Percentiles rank a stretch among this genome's conserved stretches.
phyloP scores from a whole-genome alignment of 2,888 invertebrate species.

The Ramazzottius varieornatus region DNA sequence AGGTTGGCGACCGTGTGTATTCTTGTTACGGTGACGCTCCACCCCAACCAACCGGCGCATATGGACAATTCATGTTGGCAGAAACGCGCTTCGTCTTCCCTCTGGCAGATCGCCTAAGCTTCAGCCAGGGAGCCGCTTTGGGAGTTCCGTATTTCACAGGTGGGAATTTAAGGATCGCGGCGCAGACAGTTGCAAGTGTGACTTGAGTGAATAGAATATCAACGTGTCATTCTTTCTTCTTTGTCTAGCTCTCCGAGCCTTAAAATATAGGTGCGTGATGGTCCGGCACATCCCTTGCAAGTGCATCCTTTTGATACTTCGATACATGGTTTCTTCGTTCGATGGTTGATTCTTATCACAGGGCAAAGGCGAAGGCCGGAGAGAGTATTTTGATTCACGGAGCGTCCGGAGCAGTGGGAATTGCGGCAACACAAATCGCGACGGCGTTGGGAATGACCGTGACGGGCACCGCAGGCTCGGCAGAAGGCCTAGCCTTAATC shows the following conservation, averaged over 20 bases:
- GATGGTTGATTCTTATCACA: no score
- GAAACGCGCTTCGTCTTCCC: background rate
- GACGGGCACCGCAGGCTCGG: background rate
- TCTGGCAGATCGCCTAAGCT: background rate
- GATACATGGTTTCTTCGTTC: no score
- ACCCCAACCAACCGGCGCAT: no score
- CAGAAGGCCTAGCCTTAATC: background rate
- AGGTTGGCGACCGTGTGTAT: background rate
- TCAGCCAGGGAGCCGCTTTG: background rate
- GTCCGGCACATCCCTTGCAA: no score
- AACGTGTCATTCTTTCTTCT: no score
- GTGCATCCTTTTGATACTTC: no score
- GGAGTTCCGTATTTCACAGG: background rate
- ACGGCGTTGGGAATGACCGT: background rate
- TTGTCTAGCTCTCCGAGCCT: background rate
- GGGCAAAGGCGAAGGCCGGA: background rate
- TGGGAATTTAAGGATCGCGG: no score
- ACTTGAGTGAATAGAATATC: no score
- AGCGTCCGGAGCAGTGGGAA: background rate
- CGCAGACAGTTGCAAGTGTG: no score
- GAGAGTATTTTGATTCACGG: background rate
- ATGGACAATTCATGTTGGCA: background rate
- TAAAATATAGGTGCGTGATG: background rate
- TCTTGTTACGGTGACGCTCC: no score
- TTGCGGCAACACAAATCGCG: background rate